Evolutionary conservation across 1,140 invertebrate genomes (phyloP).

Genomic region (Fopius arisanus): DNA sequence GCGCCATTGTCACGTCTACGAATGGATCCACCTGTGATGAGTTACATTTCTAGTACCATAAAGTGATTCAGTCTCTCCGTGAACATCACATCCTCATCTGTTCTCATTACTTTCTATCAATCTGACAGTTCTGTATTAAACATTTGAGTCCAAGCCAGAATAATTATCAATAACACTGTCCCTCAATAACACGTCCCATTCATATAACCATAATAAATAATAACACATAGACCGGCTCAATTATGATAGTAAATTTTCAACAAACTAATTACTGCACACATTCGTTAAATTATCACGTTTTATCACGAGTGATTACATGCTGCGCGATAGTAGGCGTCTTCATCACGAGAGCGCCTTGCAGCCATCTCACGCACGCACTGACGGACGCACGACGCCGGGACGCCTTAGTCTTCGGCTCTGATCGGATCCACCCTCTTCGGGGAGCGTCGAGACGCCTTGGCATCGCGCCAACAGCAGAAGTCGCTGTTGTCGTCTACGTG

Average conservation of each 20-base stretch:
- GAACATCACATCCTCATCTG: constrained; percentile 1
- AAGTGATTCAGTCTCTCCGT: not conserved
- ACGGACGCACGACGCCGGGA: constrained; percentile 62
- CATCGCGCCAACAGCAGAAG: constrained; percentile 49
- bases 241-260: not conserved
- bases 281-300: constrained; percentile 7
- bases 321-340: constrained; percentile 49
- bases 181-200: not conserved
- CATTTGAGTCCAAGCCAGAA: not conserved
- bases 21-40: not conserved
- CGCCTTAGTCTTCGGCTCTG: constrained; percentile 57
- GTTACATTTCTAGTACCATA: not conserved
- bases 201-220: no score
- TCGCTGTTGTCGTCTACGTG: not conserved
- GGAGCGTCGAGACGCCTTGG: constrained; percentile 56
- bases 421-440: constrained; percentile 60
- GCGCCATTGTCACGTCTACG: not conserved
- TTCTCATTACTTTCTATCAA: not conserved
- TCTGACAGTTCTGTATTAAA: not conserved
- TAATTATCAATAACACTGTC: not conserved
- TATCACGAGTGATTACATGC: constrained; percentile 43
- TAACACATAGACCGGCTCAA: not conserved
- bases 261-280: not conserved
- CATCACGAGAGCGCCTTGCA: constrained; percentile 58
- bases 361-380: constrained; percentile 64